phyloP scores from a whole-genome alignment of 2,113 vertebrate genomes.

The Amphiprion percula region DNA sequence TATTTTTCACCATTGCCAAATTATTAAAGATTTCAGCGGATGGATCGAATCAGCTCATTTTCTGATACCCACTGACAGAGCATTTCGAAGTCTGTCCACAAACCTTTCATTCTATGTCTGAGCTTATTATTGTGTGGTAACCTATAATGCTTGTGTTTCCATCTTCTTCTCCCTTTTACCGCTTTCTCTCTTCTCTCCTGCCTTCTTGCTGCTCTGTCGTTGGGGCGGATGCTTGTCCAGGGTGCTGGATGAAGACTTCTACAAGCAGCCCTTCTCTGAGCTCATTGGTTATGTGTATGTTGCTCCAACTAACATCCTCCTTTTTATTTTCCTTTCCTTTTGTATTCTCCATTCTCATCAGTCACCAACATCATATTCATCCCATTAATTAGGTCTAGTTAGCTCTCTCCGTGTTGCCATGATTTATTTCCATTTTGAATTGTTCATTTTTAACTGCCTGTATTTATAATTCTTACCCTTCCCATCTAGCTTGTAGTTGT shows the following conservation, averaged over 20 bases:
- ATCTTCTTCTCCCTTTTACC: slow-evolving; percentile 86
- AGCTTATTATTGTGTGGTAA: slow-evolving; percentile 43
- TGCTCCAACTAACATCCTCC: slow-evolving; percentile 92
- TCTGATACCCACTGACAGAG: neutral
- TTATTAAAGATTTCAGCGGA: neutral
- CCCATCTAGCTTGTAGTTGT: slow-evolving; percentile 1
- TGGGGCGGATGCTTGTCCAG: slow-evolving; percentile 91
- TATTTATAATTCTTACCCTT: neutral
- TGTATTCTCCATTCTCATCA: slow-evolving; percentile 30
- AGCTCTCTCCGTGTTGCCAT: slow-evolving; percentile 17
- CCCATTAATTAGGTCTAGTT: slow-evolving; percentile 18
- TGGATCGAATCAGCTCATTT: neutral
- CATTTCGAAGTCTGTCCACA: neutral
- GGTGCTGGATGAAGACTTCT: slow-evolving; percentile 99
- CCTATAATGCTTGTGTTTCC: slow-evolving; percentile 61
- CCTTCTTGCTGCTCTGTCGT: slow-evolving; percentile 91
- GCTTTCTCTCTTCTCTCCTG: slow-evolving; percentile 90
- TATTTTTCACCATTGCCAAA: neutral
- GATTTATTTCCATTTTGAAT: slow-evolving; percentile 1
- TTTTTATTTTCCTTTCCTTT: slow-evolving; percentile 51
- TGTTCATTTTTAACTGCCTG: slow-evolving; percentile 5
- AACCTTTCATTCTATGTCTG: slow-evolving; percentile 16
- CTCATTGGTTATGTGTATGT: slow-evolving; percentile 99
- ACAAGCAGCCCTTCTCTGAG: slow-evolving; percentile 99
- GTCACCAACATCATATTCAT: slow-evolving; percentile 15